Percentiles rank a stretch among this genome's conserved stretches.
phyloP scores from a whole-genome alignment of 2,113 vertebrate genomes.

The Lichenostomus cassidix region DNA sequence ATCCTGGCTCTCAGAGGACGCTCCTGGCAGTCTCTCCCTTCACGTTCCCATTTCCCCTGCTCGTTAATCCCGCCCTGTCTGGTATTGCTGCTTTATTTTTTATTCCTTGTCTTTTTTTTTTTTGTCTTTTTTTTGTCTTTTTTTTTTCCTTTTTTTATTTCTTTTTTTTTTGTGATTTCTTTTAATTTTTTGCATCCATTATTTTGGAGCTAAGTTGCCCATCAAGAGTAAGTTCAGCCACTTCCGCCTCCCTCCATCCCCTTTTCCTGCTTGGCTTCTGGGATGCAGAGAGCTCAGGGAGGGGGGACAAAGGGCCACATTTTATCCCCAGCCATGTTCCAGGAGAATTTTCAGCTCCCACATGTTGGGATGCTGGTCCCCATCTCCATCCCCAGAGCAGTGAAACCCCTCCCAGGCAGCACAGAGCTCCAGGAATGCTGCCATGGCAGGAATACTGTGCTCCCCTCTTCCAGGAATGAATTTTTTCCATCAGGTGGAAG shows the following conservation, averaged over 20 bases:
- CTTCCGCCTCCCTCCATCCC: neutral
- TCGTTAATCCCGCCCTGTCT: neutral
- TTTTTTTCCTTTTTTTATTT: fast-evolving
- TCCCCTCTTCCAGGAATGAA: neutral
- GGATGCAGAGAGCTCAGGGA: neutral
- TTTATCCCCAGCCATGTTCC: neutral
- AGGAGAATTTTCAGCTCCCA: neutral
- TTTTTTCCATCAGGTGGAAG: neutral
- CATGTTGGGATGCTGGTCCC: neutral
- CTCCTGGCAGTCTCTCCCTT: neutral
- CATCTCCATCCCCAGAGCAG: neutral
- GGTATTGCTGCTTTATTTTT: conserved; percentile 56
- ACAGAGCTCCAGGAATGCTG: neutral
- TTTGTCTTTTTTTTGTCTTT: too few relatives aligned
- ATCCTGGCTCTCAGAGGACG: neutral
- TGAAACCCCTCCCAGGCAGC: neutral
- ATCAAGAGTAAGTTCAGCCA: conserved; percentile 65
- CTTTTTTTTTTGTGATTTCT: neutral
- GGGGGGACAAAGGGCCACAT: fast-evolving
- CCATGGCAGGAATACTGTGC: fast-evolving
- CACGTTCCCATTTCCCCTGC: neutral
- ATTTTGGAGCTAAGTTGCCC: conserved; percentile 68
- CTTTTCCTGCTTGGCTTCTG: neutral
- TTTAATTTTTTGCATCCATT: conserved; percentile 58
- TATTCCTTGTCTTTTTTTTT: neutral